Evolutionary conservation across 2,113 vertebrate genomes (phyloP).

Genomic region (Leucopternis melanops): DNA sequence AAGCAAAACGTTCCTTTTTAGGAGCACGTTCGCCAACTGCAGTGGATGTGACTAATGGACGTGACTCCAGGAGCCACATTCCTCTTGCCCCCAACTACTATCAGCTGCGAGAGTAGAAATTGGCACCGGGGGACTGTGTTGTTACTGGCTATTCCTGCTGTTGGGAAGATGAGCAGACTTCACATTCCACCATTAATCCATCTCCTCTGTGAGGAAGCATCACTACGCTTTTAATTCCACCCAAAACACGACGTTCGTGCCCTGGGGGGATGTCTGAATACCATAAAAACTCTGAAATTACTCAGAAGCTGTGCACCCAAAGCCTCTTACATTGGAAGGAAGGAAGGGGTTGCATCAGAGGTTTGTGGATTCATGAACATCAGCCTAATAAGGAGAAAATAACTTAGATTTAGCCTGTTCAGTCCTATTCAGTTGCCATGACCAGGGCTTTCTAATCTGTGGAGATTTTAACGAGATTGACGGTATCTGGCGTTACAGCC

Average conservation of each 20-base stretch:
- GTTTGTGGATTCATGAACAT: neutral
- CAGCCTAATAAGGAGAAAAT: neutral
- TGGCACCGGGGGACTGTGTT: neutral
- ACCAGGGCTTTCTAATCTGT: neutral
- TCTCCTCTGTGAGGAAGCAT: neutral
- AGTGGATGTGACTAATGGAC: neutral
- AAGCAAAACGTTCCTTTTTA: neutral
- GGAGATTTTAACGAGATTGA: neutral
- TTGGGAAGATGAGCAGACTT: neutral
- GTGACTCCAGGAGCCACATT: neutral
- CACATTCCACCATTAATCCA: neutral
- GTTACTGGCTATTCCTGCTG: neutral
- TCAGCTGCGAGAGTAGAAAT: neutral
- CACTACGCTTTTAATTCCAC: neutral
- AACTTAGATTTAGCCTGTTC: neutral
- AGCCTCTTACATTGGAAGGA: neutral
- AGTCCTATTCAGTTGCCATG: neutral
- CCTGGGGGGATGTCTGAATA: neutral
- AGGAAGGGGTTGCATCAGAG: neutral
- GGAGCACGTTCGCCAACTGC: neutral
- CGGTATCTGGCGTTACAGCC: fast-evolving
- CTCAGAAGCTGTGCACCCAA: neutral
- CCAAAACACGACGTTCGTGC: neutral
- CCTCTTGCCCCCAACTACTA: neutral
- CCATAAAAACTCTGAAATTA: neutral